Evolutionary conservation across 2,113 vertebrate genomes (phyloP).

Genomic region (Callaeas wilsoni): DNA sequence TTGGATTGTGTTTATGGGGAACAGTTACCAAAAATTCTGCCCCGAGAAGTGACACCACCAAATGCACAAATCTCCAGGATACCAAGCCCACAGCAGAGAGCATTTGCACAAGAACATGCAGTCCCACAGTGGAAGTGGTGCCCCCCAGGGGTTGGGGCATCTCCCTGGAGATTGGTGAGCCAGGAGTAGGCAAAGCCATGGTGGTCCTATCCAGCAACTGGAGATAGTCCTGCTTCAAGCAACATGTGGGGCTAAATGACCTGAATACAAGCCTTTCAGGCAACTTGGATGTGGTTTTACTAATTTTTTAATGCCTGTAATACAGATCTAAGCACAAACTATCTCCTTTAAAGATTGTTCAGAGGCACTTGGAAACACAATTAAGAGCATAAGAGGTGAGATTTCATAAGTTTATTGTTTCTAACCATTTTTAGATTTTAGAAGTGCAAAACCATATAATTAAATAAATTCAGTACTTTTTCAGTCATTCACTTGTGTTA

Average conservation of each 20-base stretch:
- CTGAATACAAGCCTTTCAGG: background rate
- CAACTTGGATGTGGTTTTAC: background rate
- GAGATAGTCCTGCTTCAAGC: background rate
- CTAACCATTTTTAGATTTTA: background rate
- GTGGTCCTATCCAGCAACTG: background rate
- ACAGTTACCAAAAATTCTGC: background rate
- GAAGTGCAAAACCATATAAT: background rate
- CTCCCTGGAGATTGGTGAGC: background rate
- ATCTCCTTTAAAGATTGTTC: background rate
- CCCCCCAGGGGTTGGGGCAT: accelerated
- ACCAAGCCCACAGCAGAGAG: background rate
- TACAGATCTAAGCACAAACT: background rate
- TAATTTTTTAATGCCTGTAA: background rate
- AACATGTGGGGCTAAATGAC: background rate
- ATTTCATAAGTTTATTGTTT: background rate
- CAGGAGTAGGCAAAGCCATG: background rate
- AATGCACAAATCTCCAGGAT: background rate
- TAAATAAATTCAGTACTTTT: background rate
- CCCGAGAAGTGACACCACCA: background rate
- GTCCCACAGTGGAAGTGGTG: background rate
- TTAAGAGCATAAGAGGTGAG: background rate
- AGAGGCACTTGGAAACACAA: background rate
- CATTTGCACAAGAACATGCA: background rate
- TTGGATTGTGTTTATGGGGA: background rate
- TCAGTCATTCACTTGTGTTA: background rate